These are phyloP conservation scores for Lamellibrachia columna DNA, from an alignment of 2,888 invertebrate species.

Conservation along the genomic window DNA sequence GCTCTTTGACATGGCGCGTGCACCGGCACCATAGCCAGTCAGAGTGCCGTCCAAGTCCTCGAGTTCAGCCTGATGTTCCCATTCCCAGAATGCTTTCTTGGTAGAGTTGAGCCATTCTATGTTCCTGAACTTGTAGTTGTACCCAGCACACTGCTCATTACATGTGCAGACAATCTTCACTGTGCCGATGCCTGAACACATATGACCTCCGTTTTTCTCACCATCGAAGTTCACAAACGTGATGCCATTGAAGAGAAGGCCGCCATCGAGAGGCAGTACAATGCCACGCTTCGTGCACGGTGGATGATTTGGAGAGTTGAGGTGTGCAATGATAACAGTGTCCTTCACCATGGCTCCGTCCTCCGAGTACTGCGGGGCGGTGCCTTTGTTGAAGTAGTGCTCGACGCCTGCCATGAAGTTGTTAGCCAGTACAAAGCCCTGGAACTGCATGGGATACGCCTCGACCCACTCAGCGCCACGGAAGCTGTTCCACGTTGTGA, in stretches of 20 bases:
- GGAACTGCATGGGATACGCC: constrained; percentile 43
- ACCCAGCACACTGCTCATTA: constrained; percentile 46
- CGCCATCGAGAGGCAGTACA: constrained; percentile 33
- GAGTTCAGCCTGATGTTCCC: constrained; percentile 44
- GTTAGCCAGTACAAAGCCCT: constrained; percentile 39
- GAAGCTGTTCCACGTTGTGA: constrained; percentile 46
- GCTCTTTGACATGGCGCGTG: constrained; percentile 20
- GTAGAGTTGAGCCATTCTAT: constrained; percentile 45
- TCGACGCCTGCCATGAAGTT: constrained; percentile 44
- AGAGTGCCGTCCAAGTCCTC: constrained; percentile 56
- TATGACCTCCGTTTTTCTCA: neutral
- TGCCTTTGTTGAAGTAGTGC: constrained; percentile 28
- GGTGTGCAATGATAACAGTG: constrained; percentile 26
- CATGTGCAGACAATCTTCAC: constrained; percentile 28
- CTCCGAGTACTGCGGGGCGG: constrained; percentile 17
- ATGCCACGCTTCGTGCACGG: constrained; percentile 27
- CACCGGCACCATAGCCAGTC: constrained; percentile 45
- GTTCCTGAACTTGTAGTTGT: constrained; percentile 41
- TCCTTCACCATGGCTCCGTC: constrained; percentile 28
- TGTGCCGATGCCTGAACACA: constrained; percentile 25
- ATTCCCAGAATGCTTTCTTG: constrained; percentile 38
- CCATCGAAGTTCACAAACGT: constrained; percentile 38
- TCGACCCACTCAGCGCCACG: constrained; percentile 50
- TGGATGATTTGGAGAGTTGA: constrained; percentile 18
- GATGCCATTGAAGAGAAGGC: constrained; percentile 29